phyloP scores from a whole-genome alignment of 2,888 invertebrate species.

The Tiliacea aurago region DNA sequence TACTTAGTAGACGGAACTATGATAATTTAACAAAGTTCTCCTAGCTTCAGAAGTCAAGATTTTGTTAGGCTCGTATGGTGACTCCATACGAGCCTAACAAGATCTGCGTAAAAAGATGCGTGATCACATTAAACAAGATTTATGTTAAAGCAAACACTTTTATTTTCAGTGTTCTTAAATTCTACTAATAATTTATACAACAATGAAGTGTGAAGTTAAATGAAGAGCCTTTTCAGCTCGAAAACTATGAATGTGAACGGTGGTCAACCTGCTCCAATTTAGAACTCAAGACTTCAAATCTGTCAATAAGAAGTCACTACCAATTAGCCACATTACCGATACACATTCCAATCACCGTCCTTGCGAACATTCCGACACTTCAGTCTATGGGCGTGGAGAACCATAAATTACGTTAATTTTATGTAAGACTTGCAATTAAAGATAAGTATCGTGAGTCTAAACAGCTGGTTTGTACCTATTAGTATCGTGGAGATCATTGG shows the following conservation, averaged over 20 bases:
- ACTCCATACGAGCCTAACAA: too few relatives aligned
- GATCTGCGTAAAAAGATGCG: too few relatives aligned
- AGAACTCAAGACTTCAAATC: background rate
- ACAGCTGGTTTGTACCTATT: conserved; percentile 22
- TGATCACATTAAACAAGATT: too few relatives aligned
- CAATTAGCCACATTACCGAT: background rate
- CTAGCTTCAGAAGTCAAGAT: too few relatives aligned
- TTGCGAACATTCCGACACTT: conserved; percentile 42
- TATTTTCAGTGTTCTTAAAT: too few relatives aligned
- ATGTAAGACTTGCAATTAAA: conserved; percentile 43
- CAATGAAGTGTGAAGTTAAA: too few relatives aligned
- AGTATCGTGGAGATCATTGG: conserved; percentile 16
- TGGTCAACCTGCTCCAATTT: background rate
- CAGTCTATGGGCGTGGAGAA: conserved; percentile 20
- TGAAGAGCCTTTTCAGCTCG: too few relatives aligned
- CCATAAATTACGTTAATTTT: conserved; percentile 46
- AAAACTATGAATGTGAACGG: background rate
- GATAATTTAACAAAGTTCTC: too few relatives aligned
- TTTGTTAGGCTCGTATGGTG: too few relatives aligned
- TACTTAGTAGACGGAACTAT: too few relatives aligned
- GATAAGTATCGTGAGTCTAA: conserved; percentile 45
- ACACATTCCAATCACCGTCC: conserved; percentile 37
- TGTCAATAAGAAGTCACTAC: background rate
- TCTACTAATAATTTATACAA: too few relatives aligned
- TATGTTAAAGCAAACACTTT: too few relatives aligned